Evolutionary conservation across 1,140 invertebrate species (phyloP).

Genomic region (Littorina saxatilis): DNA sequence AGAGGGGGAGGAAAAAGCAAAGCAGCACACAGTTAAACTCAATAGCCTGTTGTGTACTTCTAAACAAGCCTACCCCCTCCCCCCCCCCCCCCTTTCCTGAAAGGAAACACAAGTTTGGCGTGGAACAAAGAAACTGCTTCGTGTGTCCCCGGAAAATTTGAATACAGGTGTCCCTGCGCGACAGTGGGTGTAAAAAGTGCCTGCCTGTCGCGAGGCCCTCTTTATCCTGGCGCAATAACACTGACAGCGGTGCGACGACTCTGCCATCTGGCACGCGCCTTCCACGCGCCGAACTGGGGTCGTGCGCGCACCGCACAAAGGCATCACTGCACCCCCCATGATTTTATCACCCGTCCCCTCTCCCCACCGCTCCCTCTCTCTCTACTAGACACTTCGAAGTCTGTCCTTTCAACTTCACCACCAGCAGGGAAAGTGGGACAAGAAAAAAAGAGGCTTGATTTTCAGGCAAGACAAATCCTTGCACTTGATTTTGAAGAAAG

Average conservation of each 20-base stretch:
- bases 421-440: too few species aligned
- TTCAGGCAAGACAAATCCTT: too few species aligned
- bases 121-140: conserved; percentile 13
- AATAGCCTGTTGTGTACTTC: not conserved
- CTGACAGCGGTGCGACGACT: not conserved
- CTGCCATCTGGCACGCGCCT: conserved; percentile 29
- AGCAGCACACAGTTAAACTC: not conserved
- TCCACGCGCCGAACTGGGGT: not conserved
- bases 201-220: not conserved
- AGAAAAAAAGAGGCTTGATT: too few species aligned
- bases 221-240: not conserved
- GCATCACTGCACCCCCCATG: not conserved
- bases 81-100: not conserved
- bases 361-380: too few species aligned
- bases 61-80: not conserved
- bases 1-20: not conserved
- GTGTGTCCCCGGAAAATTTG: not conserved
- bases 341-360: not conserved
- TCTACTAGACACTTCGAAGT: too few species aligned
- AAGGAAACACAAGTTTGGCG: not conserved
- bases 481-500: too few species aligned
- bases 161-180: conserved; percentile 23
- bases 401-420: too few species aligned
- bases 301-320: not conserved
- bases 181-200: too few species aligned